Percentiles rank a stretch among this genome's conserved stretches.
phyloP scores from a whole-genome alignment of 2,888 invertebrate species.

The Agriopis leucophaearia region DNA sequence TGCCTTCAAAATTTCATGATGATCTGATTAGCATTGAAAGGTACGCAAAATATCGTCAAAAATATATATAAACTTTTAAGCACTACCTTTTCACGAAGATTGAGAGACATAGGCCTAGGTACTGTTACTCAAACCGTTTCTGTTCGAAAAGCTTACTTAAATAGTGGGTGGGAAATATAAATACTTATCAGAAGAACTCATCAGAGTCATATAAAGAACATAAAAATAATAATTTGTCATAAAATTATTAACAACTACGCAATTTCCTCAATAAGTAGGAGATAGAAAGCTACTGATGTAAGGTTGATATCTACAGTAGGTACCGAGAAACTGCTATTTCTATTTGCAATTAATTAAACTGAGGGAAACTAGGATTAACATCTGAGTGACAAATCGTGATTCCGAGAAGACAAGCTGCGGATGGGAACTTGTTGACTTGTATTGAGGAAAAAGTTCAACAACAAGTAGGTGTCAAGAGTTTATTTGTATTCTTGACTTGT shows the following conservation, averaged over 20 bases:
- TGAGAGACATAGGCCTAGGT: no score
- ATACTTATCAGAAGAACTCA: constrained; percentile 5
- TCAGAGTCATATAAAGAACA: constrained; percentile 10
- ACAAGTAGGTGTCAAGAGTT: no score
- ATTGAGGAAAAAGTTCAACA: no score
- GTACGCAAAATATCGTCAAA: no score
- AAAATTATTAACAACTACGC: constrained; percentile 10
- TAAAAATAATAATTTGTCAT: constrained; percentile 10
- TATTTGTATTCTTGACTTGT: no score
- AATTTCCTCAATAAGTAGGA: constrained; percentile 19
- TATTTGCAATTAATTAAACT: constrained; percentile 31
- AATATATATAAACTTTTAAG: no score
- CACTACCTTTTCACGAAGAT: no score
- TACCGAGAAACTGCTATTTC: constrained; percentile 28
- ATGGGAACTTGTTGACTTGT: not conserved
- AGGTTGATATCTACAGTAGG: constrained; percentile 11
- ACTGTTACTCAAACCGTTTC: no score
- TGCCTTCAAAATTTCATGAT: no score
- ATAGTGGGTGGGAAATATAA: no score
- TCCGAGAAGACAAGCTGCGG: constrained; percentile 14
- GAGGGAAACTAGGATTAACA: constrained; percentile 26
- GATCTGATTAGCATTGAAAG: no score
- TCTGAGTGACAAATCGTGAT: constrained; percentile 21
- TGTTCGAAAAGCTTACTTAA: no score
- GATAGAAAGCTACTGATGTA: constrained; percentile 28